Evolutionary conservation across 2,797 vertebrate genomes (phyloP), one percentile per base, ranked within the genome.

Genomic region (Ispidina picta): DNA sequence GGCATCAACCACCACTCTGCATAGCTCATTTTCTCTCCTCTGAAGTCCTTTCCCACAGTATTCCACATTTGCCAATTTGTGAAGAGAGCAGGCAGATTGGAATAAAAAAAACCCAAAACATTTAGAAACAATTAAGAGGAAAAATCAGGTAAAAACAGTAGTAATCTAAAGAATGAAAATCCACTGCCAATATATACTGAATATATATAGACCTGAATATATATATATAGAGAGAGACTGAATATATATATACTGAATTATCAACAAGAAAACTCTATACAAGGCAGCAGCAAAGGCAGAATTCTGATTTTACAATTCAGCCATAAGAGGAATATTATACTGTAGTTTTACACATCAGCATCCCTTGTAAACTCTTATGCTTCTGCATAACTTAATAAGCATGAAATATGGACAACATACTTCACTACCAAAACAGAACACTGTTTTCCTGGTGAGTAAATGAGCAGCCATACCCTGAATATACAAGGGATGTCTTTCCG

Each of bases 401-500:
- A 58, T 70, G 56, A 84, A 54, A 70, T 29, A 46, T 2, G 6
- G 68, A 44, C 20, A 82, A 62, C 0, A 1, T 20, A 46, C 10
- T 70, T 44, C 15, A 25, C 7, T 51, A 73, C 25, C 15, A 77
- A 65, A 88, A 51, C 16, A 82, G n/a, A 88, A 21, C 19, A 62
- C 18, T 35, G 49, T 58, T 72, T 73, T 91, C 71, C 72, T 35
- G 37, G 48, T 55, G 25, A 71, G 8, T 19, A 65, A 85, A 39
- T 26, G n/a, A 62, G 41, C 49, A 88, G 56, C 23, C 97, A 26
- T 97, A 99, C 98, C 98, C 98, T 98, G 97, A 99, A 99, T 96
- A 99, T 99, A 88, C 99, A 99, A 16, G 99, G 99, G 64, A 99
- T 89, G 91, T 99, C 99, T 94, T 99, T 99, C 86, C 98, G 98